Evolutionary conservation across 2,797 vertebrate genomes (phyloP), one percentile per base, ranked within the genome.

Genomic region (Chloroceryle inda): DNA sequence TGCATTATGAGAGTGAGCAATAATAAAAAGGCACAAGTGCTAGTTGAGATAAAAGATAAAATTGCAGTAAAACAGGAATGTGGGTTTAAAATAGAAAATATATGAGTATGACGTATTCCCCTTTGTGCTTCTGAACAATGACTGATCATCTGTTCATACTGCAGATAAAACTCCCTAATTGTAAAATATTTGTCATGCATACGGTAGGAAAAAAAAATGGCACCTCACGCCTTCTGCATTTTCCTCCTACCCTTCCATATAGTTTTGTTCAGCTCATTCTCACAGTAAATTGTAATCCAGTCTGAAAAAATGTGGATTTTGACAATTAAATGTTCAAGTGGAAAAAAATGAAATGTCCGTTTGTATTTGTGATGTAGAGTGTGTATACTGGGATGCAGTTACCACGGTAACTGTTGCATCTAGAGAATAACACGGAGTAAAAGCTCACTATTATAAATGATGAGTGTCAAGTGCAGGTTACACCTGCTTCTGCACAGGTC

Each of bases 391-490:
- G 86, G 95, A 91, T 96, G 88, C 93, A 61, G 96, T 97, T 97
- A 85, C 97, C 94, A 97, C 91, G 95, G 96, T 85, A 95, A 97
- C 97, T 95, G 73, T 94, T 94, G 83, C 92, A 95, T 91, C 89
- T 72, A 90, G 95, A 97, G 95, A 94, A 85, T 85, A 95, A 90
- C 83, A 64, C 47, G 77, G 77, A 94, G 68, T 95, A 95, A 95
- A 96, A 93, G 87, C 94, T 92, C 91, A 91, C 82, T 93, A 77
- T 97, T 97, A 95, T 94, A 96, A 96, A 96, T 97, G 94, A 96
- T 38, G 72, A 88, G 94, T 95, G 95, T 97, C 89, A 95, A 94
- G 89, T 47, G 9, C 62, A 83, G 87, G 68, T 95, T 97, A 78
- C 81, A 96, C 89, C 95, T 96, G 85, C 88, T 94, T 69, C 81